Evolutionary conservation across 2,888 invertebrate species (phyloP).

Genomic region (Pollenia griseotomentosa): DNA sequence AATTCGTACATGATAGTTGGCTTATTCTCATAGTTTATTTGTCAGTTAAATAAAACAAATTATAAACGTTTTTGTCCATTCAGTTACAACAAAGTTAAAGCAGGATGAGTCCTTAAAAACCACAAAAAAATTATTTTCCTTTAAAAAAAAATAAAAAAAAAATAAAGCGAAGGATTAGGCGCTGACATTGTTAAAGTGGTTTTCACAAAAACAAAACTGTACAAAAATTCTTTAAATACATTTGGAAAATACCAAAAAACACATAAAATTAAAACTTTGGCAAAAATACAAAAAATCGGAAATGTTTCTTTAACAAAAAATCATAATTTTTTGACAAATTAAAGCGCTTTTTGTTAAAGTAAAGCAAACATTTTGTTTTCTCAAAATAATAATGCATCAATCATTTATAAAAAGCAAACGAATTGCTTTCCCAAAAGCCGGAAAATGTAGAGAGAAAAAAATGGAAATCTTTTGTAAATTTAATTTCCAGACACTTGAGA

Average conservation of each 20-base stretch:
- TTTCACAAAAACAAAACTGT: slow-evolving; percentile 29
- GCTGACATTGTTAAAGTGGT: slow-evolving; percentile 74
- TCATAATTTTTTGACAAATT: neutral
- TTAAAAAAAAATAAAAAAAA: slow-evolving; percentile 20
- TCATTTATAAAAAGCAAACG: neutral
- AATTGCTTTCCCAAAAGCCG: neutral
- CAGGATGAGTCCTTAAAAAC: neutral
- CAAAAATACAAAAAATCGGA: slow-evolving; percentile 14
- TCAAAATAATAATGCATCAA: slow-evolving; percentile 28
- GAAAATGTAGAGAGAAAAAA: neutral
- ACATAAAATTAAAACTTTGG: neutral
- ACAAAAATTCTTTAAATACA: slow-evolving; percentile 1
- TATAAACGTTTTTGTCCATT: slow-evolving; percentile 56
- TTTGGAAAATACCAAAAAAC: slow-evolving; percentile 1
- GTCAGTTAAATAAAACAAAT: slow-evolving; percentile 71
- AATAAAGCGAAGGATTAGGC: slow-evolving; percentile 66
- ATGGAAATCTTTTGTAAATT: slow-evolving; percentile 18
- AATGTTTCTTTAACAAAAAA: neutral
- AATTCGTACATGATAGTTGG: slow-evolving; percentile 60
- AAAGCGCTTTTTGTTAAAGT: neutral
- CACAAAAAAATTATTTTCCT: neutral
- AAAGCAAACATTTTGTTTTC: slow-evolving; percentile 37
- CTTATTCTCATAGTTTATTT: slow-evolving; percentile 72
- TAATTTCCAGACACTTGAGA: slow-evolving; percentile 25
- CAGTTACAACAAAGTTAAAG: slow-evolving; percentile 29